Percentiles rank a stretch among this genome's conserved stretches.
phyloP scores from a whole-genome alignment of 2,797 vertebrate species.

The Labroides dimidiatus region DNA sequence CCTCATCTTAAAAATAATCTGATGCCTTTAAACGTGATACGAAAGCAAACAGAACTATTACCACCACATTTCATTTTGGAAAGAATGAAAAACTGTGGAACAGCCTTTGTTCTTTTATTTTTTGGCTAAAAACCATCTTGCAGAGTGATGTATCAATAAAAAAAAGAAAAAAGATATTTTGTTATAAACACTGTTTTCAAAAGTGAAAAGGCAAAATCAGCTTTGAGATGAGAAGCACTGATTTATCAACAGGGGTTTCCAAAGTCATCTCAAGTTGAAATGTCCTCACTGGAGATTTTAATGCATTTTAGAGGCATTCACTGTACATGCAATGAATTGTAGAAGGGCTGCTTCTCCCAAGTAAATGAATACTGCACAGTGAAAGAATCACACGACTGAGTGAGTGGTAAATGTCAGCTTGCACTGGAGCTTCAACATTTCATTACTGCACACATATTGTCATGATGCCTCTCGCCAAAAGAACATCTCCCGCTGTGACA shows the following conservation, averaged over 20 bases:
- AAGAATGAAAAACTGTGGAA: too few species aligned
- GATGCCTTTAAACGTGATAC: too few species aligned
- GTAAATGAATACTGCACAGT: constrained; percentile 35
- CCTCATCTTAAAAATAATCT: too few species aligned
- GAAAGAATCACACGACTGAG: constrained; percentile 32
- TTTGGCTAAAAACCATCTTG: too few species aligned
- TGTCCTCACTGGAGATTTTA: not conserved
- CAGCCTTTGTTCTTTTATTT: too few species aligned
- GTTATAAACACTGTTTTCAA: too few species aligned
- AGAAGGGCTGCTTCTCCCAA: constrained; percentile 50
- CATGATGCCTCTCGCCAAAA: constrained; percentile 24
- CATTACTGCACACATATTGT: constrained; percentile 38
- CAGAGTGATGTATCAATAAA: not conserved
- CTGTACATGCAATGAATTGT: not conserved
- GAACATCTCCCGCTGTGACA: constrained; percentile 25
- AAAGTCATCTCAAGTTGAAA: too few species aligned
- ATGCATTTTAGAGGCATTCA: constrained; percentile 29
- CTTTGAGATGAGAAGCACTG: too few species aligned
- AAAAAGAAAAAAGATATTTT: not conserved
- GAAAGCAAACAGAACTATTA: too few species aligned
- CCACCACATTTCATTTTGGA: too few species aligned
- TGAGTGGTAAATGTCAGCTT: constrained; percentile 65
- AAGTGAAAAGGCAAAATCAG: too few species aligned
- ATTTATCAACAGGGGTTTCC: too few species aligned
- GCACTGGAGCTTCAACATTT: constrained; percentile 44